Evolutionary conservation across 2,797 vertebrate genomes (phyloP), one percentile per base, ranked within the genome.

Genomic region (Alfaro cultratus): DNA sequence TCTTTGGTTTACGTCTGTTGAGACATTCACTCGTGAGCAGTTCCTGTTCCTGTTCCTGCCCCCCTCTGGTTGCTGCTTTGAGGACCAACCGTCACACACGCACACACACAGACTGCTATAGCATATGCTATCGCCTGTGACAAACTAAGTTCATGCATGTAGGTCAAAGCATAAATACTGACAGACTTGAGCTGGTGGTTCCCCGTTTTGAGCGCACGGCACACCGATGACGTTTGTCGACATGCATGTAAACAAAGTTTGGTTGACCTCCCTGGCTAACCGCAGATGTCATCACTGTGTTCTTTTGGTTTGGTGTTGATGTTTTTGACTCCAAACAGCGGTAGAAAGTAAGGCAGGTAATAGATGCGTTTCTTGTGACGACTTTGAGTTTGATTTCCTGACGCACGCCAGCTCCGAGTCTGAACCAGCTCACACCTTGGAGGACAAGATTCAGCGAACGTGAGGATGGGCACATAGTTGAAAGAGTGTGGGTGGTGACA

Each of bases 1-100:
- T 85, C 88, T 92, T 79, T 87, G 78, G 84, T 86, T 71, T 83
- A 86, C 80, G 45, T 91, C 79, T 93, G 91, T 92, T 90, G 87
- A 92, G 91, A 91, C 86, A 77, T 75, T 85, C 73, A 81, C 86
- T 73, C 73, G 70, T 91, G 87, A 93, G 83, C 87, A 83, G 80
- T 94, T 93, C 90, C 92, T 92, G 21, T 95, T 95, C 91, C 92
- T 94, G 90, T 92, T 93, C 90, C 93, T 92, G 87, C 77, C 76
- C 70, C 13, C 76, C 71, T 51, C 78, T 18, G 49, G 39, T 3
- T 82, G 83, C 75, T 85, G 74, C 75, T 79, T 43, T 80, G 80
- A 87, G 80, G 84, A 87, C 73, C 83, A 89, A 89, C 78, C 16
- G 85, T 81, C 80, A 77, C 23, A 76, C 72, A 55, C 34, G 57